Base-by-base conservation (phyloP, 2,888 invertebrate species). In the Cyclophora albipunctata region DNA sequence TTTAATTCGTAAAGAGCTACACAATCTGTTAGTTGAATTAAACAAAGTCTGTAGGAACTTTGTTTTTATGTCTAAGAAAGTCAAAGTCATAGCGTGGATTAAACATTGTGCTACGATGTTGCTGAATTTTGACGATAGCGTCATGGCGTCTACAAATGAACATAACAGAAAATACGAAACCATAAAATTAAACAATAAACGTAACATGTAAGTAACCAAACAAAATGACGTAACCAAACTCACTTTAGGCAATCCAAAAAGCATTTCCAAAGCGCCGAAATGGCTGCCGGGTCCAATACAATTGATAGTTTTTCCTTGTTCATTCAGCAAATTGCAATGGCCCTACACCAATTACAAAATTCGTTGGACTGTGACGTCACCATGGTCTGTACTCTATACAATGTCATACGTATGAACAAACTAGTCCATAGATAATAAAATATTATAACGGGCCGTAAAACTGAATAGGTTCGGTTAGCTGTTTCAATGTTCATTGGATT, bases 211-310 rank as follows among this genome's bases (percentile, higher is more conserved):
- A 20, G 20, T 20, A 20, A 20, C 20, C 20, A 20, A 20, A 20
- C 20, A 20, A 20, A 20, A 20, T 2, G 20, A 20, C 20, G 20
- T 20, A 20, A 20, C 20, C 20, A 20, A 20, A 20, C 67, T 64
- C 64, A 81, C 86, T 67, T 90, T 90, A 2, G 89, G 88, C 6
- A 90, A 64, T 34, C 87, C 86, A 53, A 78, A 86, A 1, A 90
- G 64, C 89, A 90, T 89, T 73, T 89, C 90, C 0, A 87, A 56
- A 34, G 74, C 75, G 34, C 90, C 90, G 55, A 88, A 81, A 50
- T 80, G 71, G 34, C 65, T 63, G 3, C 86, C 86, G 4, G 89
- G 80, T 4, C 81, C 79, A n/a, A 81, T 66, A 3, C 65, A 65
- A 34, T 62, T 67, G 5, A 75, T 63, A 5, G 75, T 60, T 57